These are phyloP conservation scores for Gymnodraco acuticeps DNA, from an alignment of 2,797 vertebrate genomes.

Conservation along the genomic window DNA sequence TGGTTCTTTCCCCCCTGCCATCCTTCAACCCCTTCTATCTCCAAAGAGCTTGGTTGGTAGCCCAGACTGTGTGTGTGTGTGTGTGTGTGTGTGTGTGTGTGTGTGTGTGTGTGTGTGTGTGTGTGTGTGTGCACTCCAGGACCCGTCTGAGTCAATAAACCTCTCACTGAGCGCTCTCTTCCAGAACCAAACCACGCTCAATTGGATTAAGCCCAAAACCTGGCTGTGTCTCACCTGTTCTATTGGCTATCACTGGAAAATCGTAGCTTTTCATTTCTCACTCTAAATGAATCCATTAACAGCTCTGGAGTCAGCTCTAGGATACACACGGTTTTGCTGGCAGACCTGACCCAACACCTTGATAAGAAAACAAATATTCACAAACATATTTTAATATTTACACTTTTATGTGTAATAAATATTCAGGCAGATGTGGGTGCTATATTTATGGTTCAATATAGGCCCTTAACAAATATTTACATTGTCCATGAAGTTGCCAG, in stretches of 20 bases:
- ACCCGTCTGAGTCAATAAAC: constrained; percentile 59
- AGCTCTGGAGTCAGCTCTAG: constrained; percentile 50
- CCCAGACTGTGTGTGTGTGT: constrained; percentile 4
- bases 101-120: constrained; percentile 3
- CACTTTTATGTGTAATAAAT: constrained; percentile 16
- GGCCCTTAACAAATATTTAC: background rate
- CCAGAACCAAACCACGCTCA: constrained; percentile 49
- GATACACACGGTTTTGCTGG: constrained; percentile 53
- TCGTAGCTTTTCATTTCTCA: constrained; percentile 33
- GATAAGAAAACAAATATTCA: background rate
- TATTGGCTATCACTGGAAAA: constrained; percentile 33
- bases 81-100: background rate
- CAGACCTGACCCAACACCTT: constrained; percentile 35
- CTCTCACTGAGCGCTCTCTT: constrained; percentile 48
- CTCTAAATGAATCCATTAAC: constrained; percentile 70
- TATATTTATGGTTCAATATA: background rate
- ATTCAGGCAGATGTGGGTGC: background rate
- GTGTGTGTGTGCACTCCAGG: constrained; percentile 16
- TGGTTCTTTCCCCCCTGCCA: background rate
- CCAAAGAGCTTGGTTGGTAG: constrained; percentile 33
- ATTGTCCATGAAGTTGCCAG: background rate
- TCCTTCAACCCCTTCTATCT: constrained; percentile 13
- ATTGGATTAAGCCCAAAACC: constrained; percentile 66
- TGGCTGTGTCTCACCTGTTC: constrained; percentile 73
- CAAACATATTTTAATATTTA: background rate